Percentiles rank a stretch among this genome's conserved stretches.
These are phyloP conservation scores for Corythaixoides concolor DNA, from an alignment of 2,113 vertebrate species.

Conservation along the genomic window DNA sequence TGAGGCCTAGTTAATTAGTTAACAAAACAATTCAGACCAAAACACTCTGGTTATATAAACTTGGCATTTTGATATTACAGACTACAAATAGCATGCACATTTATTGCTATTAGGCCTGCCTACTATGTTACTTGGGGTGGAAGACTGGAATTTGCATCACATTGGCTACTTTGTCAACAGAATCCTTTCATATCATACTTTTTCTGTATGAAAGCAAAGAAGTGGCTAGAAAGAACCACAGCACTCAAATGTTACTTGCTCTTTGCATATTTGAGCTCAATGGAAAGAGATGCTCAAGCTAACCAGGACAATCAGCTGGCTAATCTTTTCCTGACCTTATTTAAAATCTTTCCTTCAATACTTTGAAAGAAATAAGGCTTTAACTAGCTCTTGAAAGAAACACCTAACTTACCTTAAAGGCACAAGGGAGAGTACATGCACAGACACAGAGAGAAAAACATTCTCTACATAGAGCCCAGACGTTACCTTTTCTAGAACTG, in stretches of 20 bases:
- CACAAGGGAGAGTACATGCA: neutral
- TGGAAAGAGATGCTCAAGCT: rapidly evolving
- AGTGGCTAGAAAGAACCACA: neutral
- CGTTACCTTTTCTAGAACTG: neutral
- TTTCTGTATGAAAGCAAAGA: neutral
- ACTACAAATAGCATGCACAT: neutral
- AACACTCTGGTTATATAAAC: neutral
- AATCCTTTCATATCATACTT: neutral
- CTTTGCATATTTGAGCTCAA: neutral
- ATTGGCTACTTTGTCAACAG: neutral
- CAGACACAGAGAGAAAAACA: neutral
- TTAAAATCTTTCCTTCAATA: neutral
- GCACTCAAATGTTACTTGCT: neutral
- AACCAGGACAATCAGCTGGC: neutral
- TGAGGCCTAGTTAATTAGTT: neutral
- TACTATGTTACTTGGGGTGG: neutral
- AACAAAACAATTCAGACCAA: neutral
- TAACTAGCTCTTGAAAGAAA: neutral
- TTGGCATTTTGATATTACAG: neutral
- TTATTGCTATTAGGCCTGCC: neutral
- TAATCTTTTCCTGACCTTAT: neutral
- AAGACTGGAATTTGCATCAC: neutral
- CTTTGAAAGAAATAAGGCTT: neutral
- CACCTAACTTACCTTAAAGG: slow-evolving; percentile 24
- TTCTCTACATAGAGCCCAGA: neutral